Base-by-base conservation (phyloP, 1,140 invertebrate species). In the Zophobas morio region DNA sequence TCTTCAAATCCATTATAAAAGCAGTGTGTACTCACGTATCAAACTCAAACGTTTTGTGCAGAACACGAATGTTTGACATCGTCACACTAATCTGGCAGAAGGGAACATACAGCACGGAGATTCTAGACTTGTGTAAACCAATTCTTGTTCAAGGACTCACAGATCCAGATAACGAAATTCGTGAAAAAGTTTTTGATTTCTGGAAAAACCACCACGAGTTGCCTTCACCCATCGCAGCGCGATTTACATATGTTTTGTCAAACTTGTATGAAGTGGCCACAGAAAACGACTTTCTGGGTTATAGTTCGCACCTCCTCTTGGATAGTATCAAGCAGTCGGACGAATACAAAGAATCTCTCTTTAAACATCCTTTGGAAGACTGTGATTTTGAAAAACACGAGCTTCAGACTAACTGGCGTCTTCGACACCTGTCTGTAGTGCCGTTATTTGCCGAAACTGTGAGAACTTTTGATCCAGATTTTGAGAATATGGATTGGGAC, bases 381-480 rank as follows among this genome's bases (percentile, higher is more conserved):
- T 91, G 89, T 77, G 86, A 82, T 72, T 93, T 92, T 81, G 82
- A 87, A 73, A 88, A 92, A 33, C 88, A 89, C 75, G 54, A 85
- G 5, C 85, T 93, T 63, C 81, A 85, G 34, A 85, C 87, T 1
- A 88, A 88, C 20, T 90, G 89, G 88, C 85, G 88, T 37, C 86
- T 88, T 8, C 88, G 89, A 57, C 89, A 92, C 84, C 84, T 90
- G 1, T 89, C 89, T 0, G 87, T 91, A 81, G 89, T 91, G 34
- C 93, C 93, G 0, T 81, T 93, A 46, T 94, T 93, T 84, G 89
- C 89, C 0, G 86, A 83, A 51, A 82, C 83, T 3, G 77, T 84
- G 33, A 71, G 79, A 1, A 78, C 46, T 54, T 74, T 73, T 49
- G 54, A 70, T 57, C 32, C 49, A 8, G 32, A 35, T 70, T 20